Evolutionary conservation across 2,797 vertebrate genomes (phyloP).

Genomic region (Acanthurus lineatus): DNA sequence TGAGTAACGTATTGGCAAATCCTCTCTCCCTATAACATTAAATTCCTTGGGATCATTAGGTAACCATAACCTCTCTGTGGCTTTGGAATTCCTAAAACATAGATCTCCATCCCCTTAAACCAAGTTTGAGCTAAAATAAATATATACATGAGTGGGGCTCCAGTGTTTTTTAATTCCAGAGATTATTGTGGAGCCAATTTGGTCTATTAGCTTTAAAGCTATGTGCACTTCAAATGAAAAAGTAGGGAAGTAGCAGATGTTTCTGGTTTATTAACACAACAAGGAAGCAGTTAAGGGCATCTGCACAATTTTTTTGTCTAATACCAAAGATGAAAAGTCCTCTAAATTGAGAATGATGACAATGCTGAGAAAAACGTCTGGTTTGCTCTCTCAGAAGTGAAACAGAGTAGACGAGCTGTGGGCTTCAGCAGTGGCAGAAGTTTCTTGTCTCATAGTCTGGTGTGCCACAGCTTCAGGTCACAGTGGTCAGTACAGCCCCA

Average conservation of each 20-base stretch:
- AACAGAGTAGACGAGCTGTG: slow-evolving; percentile 1
- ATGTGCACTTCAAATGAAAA: slow-evolving; percentile 58
- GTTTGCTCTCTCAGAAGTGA: slow-evolving; percentile 13
- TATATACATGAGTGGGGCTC: slow-evolving; percentile 23
- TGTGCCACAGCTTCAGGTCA: slow-evolving; percentile 72
- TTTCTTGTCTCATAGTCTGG: slow-evolving; percentile 31
- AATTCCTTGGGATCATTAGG: slow-evolving; percentile 56
- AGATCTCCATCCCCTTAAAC: slow-evolving; percentile 27
- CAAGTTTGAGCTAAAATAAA: slow-evolving; percentile 57
- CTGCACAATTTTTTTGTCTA: slow-evolving; percentile 72
- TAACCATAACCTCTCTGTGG: slow-evolving; percentile 67
- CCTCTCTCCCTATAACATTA: slow-evolving; percentile 30
- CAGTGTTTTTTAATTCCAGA: slow-evolving; percentile 46
- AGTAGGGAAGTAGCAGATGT: slow-evolving; percentile 65
- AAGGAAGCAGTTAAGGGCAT: slow-evolving; percentile 74
- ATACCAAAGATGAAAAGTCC: slow-evolving; percentile 71
- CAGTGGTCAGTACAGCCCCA: slow-evolving; percentile 53
- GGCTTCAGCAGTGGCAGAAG: slow-evolving; percentile 11
- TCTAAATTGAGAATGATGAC: slow-evolving; percentile 41
- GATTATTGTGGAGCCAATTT: slow-evolving; percentile 61
- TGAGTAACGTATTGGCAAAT: slow-evolving; percentile 32
- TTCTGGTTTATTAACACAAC: slow-evolving; percentile 75
- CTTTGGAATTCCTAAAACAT: slow-evolving; percentile 51
- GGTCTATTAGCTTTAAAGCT: slow-evolving; percentile 70
- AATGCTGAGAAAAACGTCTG: slow-evolving; percentile 53